Conservation (phyloP, 2,797 vertebrate genomes). For the Gallinago stenura region DNA sequence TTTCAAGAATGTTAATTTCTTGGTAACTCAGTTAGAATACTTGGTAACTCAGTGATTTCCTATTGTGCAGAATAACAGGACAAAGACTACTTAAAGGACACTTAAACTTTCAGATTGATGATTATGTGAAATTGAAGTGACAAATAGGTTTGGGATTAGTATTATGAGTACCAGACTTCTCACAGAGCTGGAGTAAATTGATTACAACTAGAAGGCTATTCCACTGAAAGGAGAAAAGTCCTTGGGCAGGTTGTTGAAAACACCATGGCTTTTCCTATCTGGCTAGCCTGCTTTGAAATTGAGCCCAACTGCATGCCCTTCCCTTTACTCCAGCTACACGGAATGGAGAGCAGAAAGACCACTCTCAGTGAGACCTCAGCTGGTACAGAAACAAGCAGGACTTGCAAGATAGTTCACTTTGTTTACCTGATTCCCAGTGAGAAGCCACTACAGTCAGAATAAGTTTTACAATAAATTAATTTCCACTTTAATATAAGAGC, state of each 20-base stretch:
- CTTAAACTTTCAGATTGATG: neutral
- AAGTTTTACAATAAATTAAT: neutral
- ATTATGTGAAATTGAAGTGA: neutral
- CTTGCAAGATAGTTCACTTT: neutral
- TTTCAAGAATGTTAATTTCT: neutral
- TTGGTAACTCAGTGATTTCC: neutral
- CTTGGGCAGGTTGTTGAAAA: neutral
- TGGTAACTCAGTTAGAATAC: neutral
- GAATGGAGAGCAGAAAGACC: neutral
- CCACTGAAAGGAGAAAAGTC: neutral
- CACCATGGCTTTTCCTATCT: neutral
- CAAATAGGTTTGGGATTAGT: neutral
- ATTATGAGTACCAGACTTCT: neutral
- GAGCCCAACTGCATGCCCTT: neutral
- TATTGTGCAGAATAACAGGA: neutral
- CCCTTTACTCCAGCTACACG: neutral
- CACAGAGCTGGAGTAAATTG: neutral
- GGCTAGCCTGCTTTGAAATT: neutral
- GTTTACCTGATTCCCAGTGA: neutral
- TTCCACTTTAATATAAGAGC: neutral
- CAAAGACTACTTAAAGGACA: neutral
- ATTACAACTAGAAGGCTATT: neutral
- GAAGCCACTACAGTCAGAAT: neutral
- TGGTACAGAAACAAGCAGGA: neutral
- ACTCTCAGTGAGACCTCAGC: neutral